Percentiles rank a stretch among this genome's conserved stretches.
Evolutionary conservation across 2,113 vertebrate genomes (phyloP).

Genomic region (Pachypanchax playfairii): DNA sequence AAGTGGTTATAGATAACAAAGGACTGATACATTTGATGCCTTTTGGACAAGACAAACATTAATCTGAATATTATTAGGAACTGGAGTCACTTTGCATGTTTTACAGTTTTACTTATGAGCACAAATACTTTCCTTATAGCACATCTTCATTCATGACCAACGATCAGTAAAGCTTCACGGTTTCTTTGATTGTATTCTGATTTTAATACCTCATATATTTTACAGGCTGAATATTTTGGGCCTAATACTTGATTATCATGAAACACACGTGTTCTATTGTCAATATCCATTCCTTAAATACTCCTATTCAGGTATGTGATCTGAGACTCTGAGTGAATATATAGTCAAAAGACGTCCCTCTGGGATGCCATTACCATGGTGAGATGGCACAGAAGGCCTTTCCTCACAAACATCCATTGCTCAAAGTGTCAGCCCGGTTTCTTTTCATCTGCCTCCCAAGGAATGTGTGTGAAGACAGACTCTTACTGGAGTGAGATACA

Average conservation of each 20-base stretch:
- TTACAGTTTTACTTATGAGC: no score
- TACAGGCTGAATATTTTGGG: slow-evolving; percentile 13
- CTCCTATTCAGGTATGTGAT: slow-evolving; percentile 26
- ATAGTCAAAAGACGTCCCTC: slow-evolving; percentile 49
- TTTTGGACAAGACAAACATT: no score
- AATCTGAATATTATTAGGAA: no score
- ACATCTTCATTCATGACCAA: no score
- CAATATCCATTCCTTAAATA: slow-evolving; percentile 45
- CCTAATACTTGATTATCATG: slow-evolving; percentile 42
- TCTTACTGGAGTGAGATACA: slow-evolving; percentile 3
- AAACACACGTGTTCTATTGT: slow-evolving; percentile 55
- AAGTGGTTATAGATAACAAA: no score
- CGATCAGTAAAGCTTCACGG: neutral
- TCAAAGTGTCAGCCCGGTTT: slow-evolving; percentile 58
- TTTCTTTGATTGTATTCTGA: slow-evolving; percentile 10
- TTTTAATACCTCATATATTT: slow-evolving; percentile 29
- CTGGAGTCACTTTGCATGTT: no score
- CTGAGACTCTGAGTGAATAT: slow-evolving; percentile 36
- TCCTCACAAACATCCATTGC: slow-evolving; percentile 52
- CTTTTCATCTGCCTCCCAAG: slow-evolving; percentile 27
- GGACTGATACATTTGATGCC: no score
- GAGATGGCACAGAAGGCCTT: slow-evolving; percentile 45
- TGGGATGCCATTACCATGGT: slow-evolving; percentile 55
- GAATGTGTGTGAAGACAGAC: slow-evolving; percentile 17
- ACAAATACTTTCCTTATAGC: no score